phyloP scores from a whole-genome alignment of 1,140 invertebrate species.

The Drosophila obscura region DNA sequence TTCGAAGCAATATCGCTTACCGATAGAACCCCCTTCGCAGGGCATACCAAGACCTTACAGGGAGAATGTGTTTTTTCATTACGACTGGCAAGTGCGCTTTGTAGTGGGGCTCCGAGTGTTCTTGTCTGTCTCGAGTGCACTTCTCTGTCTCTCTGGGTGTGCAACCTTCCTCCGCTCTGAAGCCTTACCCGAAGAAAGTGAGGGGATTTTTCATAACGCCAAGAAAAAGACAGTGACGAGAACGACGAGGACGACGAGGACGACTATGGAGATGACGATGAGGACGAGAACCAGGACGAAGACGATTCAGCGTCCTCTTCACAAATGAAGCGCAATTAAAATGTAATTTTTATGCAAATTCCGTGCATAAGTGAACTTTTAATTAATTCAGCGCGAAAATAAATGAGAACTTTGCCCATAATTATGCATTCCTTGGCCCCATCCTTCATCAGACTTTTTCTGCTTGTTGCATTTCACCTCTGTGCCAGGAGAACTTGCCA shows the following conservation, averaged over 20 bases:
- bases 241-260: conserved; percentile 1
- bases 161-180: background rate
- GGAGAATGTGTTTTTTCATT: conserved; percentile 76
- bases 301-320: conserved; percentile 45
- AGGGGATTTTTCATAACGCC: conserved; percentile 60
- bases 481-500: background rate
- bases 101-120: conserved; percentile 65
- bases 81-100: conserved; percentile 71
- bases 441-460: background rate
- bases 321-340: conserved; percentile 82
- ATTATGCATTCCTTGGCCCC: conserved; percentile 63
- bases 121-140: conserved; percentile 74
- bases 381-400: conserved; percentile 80
- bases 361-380: conserved; percentile 81
- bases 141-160: conserved; percentile 20
- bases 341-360: conserved; percentile 82
- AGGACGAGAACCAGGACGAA: conserved; percentile 2
- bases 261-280: background rate
- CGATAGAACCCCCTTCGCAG: background rate
- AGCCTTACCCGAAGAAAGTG: conserved; percentile 14
- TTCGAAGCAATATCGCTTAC: background rate
- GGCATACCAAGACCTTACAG: conserved; percentile 11
- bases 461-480: conserved; percentile 29
- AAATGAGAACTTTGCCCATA: conserved; percentile 75
- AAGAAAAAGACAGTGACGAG: conserved; percentile 24